A percentile compares a stretch with the other conserved stretches of the same genome.
Conservation (phyloP, 2,113 vertebrate genomes). For the Phaethornis superciliosus region DNA sequence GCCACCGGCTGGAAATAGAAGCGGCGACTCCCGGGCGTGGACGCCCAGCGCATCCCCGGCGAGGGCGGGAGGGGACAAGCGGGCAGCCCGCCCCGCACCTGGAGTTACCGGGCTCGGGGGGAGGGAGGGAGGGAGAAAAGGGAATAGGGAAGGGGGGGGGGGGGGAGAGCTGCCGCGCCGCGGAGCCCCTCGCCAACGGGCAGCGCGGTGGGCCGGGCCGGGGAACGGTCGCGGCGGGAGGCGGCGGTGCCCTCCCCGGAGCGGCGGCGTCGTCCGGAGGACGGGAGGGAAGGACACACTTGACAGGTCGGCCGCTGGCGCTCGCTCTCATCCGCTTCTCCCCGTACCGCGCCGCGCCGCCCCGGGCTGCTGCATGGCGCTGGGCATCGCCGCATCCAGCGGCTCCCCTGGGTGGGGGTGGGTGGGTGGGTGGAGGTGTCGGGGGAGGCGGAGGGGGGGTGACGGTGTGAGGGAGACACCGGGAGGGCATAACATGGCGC, state of each 20-base stretch:
- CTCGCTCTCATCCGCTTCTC: not conserved
- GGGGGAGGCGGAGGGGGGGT: too few species aligned
- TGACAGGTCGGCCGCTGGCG: conserved; percentile 36
- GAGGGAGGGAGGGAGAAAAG: not conserved
- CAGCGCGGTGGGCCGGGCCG: not conserved
- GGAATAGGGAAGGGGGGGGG: too few species aligned
- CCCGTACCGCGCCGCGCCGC: not conserved
- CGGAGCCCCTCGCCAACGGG: not conserved
- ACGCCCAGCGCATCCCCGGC: conserved; percentile 36
- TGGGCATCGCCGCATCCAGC: not conserved
- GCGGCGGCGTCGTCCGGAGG: not conserved
- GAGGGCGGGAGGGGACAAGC: not conserved
- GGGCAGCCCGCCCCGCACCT: not conserved
- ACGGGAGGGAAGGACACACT: not conserved
- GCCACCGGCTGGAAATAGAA: conserved; percentile 51
- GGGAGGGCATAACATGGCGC: conserved; percentile 10
- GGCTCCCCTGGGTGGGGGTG: not conserved
- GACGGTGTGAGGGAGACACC: not conserved
- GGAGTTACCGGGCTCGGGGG: not conserved
- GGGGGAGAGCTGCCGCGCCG: not conserved
- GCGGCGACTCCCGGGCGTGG: conserved; percentile 32
- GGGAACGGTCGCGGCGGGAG: not conserved
- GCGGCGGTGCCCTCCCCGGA: not conserved
- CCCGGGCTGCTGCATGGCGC: not conserved
- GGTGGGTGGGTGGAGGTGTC: not conserved